Conservation (phyloP, 2,888 invertebrate species). For the Junonia oenone region DNA sequence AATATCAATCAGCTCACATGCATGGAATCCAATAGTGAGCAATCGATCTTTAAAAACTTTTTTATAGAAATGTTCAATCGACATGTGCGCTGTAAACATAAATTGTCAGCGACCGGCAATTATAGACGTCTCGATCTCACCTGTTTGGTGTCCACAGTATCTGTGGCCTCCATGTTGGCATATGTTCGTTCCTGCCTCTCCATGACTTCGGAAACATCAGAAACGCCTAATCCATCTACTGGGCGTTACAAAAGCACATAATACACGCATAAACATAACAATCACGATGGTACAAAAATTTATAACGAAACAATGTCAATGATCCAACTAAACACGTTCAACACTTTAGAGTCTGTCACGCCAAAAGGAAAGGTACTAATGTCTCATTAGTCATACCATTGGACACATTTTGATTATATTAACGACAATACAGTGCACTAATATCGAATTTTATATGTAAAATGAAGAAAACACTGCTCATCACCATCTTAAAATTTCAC, state of each 20-base stretch:
- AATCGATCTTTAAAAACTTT: background rate
- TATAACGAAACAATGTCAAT: conserved; percentile 75
- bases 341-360: conserved; percentile 46
- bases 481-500: conserved; percentile 77
- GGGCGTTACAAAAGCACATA: conserved; percentile 57
- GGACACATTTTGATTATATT: conserved; percentile 44
- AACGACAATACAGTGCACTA: conserved; percentile 45
- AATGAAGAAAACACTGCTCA: conserved; percentile 64
- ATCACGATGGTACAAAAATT: conserved; percentile 65
- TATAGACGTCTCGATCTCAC: conserved; percentile 64
- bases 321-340: conserved; percentile 63
- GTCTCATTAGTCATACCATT: conserved; percentile 36
- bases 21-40: background rate
- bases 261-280: conserved; percentile 69
- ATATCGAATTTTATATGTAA: conserved; percentile 42
- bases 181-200: conserved; percentile 73
- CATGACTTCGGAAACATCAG: conserved; percentile 75
- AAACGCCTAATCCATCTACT: conserved; percentile 65
- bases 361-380: conserved; percentile 36
- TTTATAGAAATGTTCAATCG: conserved; percentile 10
- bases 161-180: conserved; percentile 81
- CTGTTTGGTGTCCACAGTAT: conserved; percentile 83
- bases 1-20: background rate
- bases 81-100: conserved; percentile 45
- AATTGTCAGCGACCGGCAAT: conserved; percentile 67